Conservation (phyloP, 1,140 invertebrate species). For the Apocrypta bakeri region DNA sequence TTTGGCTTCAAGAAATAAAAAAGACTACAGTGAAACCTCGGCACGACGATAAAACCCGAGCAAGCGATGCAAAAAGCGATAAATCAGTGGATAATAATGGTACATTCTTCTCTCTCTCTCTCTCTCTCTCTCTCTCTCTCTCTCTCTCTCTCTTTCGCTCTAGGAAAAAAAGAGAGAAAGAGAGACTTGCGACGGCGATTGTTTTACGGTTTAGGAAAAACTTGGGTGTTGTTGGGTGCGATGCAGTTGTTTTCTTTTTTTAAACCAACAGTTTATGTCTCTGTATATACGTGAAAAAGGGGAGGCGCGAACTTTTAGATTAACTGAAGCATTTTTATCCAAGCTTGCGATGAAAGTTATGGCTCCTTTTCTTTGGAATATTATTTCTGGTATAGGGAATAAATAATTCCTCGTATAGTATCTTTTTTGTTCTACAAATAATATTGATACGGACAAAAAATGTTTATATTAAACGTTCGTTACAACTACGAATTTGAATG, state of each 20-base stretch:
- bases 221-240: slow-evolving; percentile 52
- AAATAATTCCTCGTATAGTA: too few relatives aligned
- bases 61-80: slow-evolving; percentile 11
- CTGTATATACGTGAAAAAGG: not conserved
- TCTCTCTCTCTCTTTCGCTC: too few relatives aligned
- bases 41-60: slow-evolving; percentile 1
- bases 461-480: too few relatives aligned
- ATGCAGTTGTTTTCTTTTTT: not conserved
- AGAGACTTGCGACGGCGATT: slow-evolving; percentile 28
- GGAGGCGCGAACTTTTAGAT: not conserved
- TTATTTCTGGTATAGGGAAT: too few relatives aligned
- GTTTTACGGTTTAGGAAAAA: slow-evolving; percentile 55
- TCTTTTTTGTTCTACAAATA: too few relatives aligned
- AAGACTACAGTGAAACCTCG: not conserved
- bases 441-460: too few relatives aligned
- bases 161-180: slow-evolving; percentile 2
- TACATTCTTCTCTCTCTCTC: not conserved
- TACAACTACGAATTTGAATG: too few relatives aligned
- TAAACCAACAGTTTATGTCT: not conserved
- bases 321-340: not conserved
- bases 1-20: slow-evolving; percentile 13
- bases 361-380: too few relatives aligned
- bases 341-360: too few relatives aligned
- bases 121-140: too few relatives aligned
- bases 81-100: slow-evolving; percentile 30